Evolutionary conservation across 1,140 invertebrate species (phyloP).

Genomic region (Cherax quadricarinatus): DNA sequence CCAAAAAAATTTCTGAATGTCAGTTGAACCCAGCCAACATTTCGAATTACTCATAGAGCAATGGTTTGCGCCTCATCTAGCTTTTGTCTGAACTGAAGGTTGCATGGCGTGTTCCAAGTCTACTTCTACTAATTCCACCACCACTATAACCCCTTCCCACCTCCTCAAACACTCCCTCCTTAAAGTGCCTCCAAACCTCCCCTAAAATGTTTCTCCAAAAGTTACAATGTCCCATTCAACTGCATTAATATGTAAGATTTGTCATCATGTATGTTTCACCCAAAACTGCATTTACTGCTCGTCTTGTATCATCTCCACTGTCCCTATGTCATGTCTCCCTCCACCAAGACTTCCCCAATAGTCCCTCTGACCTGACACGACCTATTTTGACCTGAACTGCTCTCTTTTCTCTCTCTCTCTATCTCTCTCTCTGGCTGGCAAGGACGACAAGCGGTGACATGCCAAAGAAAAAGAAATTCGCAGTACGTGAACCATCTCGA

Average conservation of each 20-base stretch:
- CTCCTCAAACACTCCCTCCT: background rate
- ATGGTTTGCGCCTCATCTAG: conserved; percentile 68
- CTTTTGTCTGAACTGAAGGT: conserved; percentile 66
- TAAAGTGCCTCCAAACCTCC: background rate
- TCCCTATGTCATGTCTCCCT: background rate
- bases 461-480: background rate
- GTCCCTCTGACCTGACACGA: background rate
- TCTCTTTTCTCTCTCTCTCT: conserved; percentile 57
- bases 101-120: conserved; percentile 63
- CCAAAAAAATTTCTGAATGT: conserved; percentile 62
- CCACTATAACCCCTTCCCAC: background rate
- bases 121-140: too few species aligned
- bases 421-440: conserved; percentile 57
- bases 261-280: background rate
- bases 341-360: background rate
- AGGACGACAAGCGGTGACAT: background rate
- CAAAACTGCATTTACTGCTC: background rate
- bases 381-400: conserved; percentile 46
- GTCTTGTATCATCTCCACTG: background rate
- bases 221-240: background rate
- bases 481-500: too few species aligned
- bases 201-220: background rate
- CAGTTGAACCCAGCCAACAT: conserved; percentile 47
- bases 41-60: conserved; percentile 53
- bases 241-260: background rate